A percentile compares a stretch with the other conserved stretches of the same genome.
phyloP scores from a whole-genome alignment of 2,797 vertebrate species.

The Oreortyx pictus region DNA sequence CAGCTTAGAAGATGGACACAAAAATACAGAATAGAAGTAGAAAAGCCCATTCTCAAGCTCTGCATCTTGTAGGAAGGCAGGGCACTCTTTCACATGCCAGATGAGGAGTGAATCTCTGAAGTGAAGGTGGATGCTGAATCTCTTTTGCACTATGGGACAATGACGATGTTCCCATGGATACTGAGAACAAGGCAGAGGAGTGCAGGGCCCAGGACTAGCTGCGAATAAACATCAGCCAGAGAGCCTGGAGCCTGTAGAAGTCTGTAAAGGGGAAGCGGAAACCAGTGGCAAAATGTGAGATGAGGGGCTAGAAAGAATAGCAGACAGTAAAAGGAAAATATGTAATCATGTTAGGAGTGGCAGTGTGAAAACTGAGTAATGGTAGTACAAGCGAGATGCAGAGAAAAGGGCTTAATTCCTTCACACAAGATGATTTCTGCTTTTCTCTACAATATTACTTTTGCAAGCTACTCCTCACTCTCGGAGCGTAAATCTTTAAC shows the following conservation, averaged over 20 bases:
- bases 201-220: constrained; percentile 24
- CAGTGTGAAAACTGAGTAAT: not conserved
- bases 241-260: not conserved
- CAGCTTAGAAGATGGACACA: not conserved
- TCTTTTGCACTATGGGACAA: not conserved
- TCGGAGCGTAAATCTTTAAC: not conserved
- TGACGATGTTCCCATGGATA: constrained; percentile 61
- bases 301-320: not conserved
- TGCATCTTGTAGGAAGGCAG: constrained; percentile 3
- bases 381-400: not conserved
- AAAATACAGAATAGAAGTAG: constrained; percentile 17
- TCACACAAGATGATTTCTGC: not conserved
- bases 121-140: constrained; percentile 41
- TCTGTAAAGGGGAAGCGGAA: not conserved
- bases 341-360: not conserved
- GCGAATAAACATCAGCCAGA: constrained; percentile 43
- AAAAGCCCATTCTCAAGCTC: constrained; percentile 21
- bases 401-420: not conserved
- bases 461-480: not conserved
- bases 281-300: not conserved
- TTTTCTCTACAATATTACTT: not conserved
- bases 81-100: not conserved
- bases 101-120: constrained; percentile 50
- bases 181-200: constrained; percentile 42
- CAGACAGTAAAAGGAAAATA: not conserved